phyloP scores from a whole-genome alignment of 2,888 invertebrate genomes.

The Stenoptilia bipunctidactyla region DNA sequence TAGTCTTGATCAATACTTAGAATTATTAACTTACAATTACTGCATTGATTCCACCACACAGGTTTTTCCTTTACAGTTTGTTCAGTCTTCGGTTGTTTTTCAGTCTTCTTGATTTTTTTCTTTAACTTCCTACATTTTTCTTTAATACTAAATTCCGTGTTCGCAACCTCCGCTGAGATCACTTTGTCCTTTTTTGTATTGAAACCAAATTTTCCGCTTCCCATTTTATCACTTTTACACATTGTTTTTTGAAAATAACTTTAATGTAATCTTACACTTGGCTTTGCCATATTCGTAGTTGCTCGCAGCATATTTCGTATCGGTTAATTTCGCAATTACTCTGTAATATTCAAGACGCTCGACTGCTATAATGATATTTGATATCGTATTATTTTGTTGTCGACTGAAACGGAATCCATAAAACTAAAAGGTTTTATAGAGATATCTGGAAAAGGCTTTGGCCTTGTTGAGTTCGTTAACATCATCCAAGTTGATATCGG shows the following conservation, averaged over 20 bases:
- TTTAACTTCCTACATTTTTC: slow-evolving; percentile 58
- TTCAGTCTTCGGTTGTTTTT: slow-evolving; percentile 56
- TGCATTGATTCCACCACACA: slow-evolving; percentile 67
- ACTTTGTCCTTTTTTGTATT: slow-evolving; percentile 56
- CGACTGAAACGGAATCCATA: slow-evolving; percentile 54
- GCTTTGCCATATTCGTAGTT: slow-evolving; percentile 24
- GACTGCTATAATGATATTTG: slow-evolving; percentile 52
- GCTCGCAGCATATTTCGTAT: slow-evolving; percentile 28
- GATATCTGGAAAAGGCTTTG: slow-evolving; percentile 50
- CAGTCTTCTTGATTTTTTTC: slow-evolving; percentile 65
- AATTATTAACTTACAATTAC: slow-evolving; percentile 45
- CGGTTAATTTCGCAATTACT: slow-evolving; percentile 29
- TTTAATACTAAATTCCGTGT: slow-evolving; percentile 64
- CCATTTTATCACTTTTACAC: slow-evolving; percentile 49
- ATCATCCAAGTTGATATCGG: slow-evolving; percentile 42
- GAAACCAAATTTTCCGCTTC: slow-evolving; percentile 58
- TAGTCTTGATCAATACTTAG: slow-evolving; percentile 3
- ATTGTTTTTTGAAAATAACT: slow-evolving; percentile 21
- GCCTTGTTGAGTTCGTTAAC: slow-evolving; percentile 64
- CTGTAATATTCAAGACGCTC: slow-evolving; percentile 31
- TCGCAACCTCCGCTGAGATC: slow-evolving; percentile 31
- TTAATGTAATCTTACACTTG: slow-evolving; percentile 17
- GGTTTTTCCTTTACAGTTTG: slow-evolving; percentile 45
- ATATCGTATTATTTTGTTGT: slow-evolving; percentile 53
- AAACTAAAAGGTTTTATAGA: slow-evolving; percentile 65